Base-by-base conservation (phyloP, 2,113 vertebrate genomes). In the Stomatorhinus ivindoensis region DNA sequence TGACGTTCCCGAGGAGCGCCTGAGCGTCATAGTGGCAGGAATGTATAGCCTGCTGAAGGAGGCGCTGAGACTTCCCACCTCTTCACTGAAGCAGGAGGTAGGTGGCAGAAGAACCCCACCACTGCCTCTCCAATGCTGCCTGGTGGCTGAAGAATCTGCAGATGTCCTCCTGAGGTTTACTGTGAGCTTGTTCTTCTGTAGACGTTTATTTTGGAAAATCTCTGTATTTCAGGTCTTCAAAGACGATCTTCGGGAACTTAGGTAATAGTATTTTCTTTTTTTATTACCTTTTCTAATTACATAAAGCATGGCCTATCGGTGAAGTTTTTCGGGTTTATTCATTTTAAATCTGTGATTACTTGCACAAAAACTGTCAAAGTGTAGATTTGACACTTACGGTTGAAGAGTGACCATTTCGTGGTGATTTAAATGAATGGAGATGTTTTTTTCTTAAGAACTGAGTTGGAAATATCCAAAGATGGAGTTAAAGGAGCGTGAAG, bases 191-290 rank as follows among this genome's bases (percentile, higher is more conserved):
- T 87, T 11, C 50, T 35, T 31, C 15, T 55, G 19, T 46, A 11
- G 50, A 53, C 11, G 2, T 13, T 46, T 27, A 47, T 17, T 17
- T 80, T 15, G 6, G 35, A 80, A 80, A 80, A 76, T 76, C 73
- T 61, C 21, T 92, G 65, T 88, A 90, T 93, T 94, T 82, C 87
- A 97, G 97, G 94, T 94, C 90, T 98, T 98, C 91, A 97, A 95
- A 91, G 96, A 98, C 90, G 96, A 97, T 92, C 93, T 98, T 15
- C 94, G 95, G 91, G 94, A 96, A 46, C 95, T 98, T 88, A 96
- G 96, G 96, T 95, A 95, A 93, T 86, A 9, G 4, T 0, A 24
- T 27, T 44, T 85, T 10, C 89, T 39, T 11, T 31, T 44, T 48
- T 31, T 80, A 13, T 73, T 73, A 73, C 65, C 15, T 3, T 69